Conservation (phyloP, 2,113 vertebrate genomes). For the Noctilio leporinus region DNA sequence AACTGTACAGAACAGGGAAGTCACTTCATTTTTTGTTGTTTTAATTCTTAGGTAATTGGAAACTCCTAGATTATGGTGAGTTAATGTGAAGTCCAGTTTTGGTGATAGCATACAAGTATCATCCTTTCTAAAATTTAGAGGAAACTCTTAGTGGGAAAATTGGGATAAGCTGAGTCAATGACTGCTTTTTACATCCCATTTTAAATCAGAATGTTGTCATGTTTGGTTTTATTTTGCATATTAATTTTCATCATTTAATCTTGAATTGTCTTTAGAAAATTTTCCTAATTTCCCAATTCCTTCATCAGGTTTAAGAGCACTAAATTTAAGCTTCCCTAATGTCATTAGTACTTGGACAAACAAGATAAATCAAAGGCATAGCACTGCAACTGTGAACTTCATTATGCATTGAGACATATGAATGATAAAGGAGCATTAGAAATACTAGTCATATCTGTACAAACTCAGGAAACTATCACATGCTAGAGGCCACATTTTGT, state of each 20-base stretch:
- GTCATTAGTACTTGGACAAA: neutral
- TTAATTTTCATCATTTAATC: neutral
- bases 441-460: neutral
- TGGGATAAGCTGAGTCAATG: neutral
- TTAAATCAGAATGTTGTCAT: neutral
- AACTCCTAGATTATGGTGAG: neutral
- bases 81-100: neutral
- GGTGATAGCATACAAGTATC: neutral
- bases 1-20: neutral
- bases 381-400: neutral
- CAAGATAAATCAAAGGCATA: neutral
- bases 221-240: neutral
- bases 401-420: neutral
- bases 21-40: neutral
- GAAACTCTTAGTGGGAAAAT: neutral
- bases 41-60: neutral
- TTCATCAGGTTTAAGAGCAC: neutral
- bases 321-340: neutral
- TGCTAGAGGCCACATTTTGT: neutral
- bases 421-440: neutral
- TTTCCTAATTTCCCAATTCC: neutral
- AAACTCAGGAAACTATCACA: neutral
- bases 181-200: neutral
- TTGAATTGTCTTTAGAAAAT: conserved; percentile 13
- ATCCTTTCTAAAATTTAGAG: neutral